Evolutionary conservation across 2,113 vertebrate genomes (phyloP).

Genomic region (Sprattus sprattus): DNA sequence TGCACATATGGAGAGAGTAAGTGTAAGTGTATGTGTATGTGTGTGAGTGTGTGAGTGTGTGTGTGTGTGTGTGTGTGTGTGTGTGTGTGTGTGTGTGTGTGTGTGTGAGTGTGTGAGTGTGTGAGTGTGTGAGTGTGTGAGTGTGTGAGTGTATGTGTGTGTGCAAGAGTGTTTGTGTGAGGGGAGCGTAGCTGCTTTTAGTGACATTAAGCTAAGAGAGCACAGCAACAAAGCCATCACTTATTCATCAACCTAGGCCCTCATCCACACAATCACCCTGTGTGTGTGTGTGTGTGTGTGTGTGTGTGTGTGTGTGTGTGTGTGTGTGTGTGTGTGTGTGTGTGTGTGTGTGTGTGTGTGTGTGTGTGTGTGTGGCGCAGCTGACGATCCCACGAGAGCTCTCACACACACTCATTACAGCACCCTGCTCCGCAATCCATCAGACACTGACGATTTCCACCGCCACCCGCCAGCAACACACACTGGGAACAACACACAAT

Average conservation of each 20-base stretch:
- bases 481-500: not conserved
- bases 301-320: too few species aligned
- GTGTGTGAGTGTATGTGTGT: not conserved
- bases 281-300: too few species aligned
- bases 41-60: not conserved
- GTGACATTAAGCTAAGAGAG: slow-evolving; percentile 31
- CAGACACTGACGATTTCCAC: too few species aligned
- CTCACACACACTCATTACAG: too few species aligned
- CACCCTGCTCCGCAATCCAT: too few species aligned
- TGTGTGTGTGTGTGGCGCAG: too few species aligned
- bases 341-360: too few species aligned
- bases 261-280: too few species aligned
- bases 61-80: not conserved
- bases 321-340: too few species aligned
- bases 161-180: too few species aligned
- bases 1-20: too few species aligned
- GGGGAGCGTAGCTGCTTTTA: slow-evolving; percentile 32
- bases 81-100: slow-evolving; percentile 27
- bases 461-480: not conserved
- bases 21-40: not conserved
- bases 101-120: slow-evolving; percentile 40
- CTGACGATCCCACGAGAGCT: too few species aligned
- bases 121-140: not conserved
- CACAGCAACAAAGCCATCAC: slow-evolving; percentile 40
- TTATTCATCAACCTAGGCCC: slow-evolving; percentile 38